Percentiles rank a stretch among this genome's conserved stretches.
phyloP scores from a whole-genome alignment of 2,113 vertebrate genomes.

The Zapornia atra region DNA sequence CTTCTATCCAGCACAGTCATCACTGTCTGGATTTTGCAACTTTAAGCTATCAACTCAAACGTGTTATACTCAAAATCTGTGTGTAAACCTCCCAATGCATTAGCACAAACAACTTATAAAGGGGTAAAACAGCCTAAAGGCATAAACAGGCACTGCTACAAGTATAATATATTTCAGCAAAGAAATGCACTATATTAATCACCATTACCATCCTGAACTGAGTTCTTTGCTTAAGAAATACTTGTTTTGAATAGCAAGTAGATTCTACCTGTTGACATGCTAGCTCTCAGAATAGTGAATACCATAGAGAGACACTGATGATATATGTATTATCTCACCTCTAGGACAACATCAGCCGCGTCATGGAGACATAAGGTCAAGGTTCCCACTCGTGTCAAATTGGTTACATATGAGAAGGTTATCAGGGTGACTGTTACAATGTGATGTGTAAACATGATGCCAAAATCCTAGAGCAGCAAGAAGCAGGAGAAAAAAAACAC shows the following conservation, averaged over 20 bases:
- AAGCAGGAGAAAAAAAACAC: not conserved
- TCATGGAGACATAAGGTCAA: constrained; percentile 94
- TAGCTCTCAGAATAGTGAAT: not conserved
- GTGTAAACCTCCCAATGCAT: not conserved
- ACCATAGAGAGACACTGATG: not conserved
- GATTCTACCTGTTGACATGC: not conserved
- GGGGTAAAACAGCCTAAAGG: not conserved
- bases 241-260: not conserved
- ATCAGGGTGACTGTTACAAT: constrained; percentile 86
- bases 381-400: constrained; percentile 92
- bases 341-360: constrained; percentile 87
- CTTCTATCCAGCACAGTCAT: not conserved
- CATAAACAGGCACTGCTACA: not conserved
- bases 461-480: constrained; percentile 86
- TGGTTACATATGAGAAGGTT: constrained; percentile 93
- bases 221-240: not conserved
- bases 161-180: not conserved
- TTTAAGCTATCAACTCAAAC: not conserved
- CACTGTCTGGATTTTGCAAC: not conserved
- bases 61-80: not conserved
- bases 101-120: not conserved
- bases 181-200: not conserved
- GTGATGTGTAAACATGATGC: constrained; percentile 95
- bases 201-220: not conserved
- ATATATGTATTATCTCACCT: constrained; percentile 81